These are phyloP conservation scores for Salvator merianae DNA, from an alignment of 2,113 vertebrate species.

Conservation along the genomic window DNA sequence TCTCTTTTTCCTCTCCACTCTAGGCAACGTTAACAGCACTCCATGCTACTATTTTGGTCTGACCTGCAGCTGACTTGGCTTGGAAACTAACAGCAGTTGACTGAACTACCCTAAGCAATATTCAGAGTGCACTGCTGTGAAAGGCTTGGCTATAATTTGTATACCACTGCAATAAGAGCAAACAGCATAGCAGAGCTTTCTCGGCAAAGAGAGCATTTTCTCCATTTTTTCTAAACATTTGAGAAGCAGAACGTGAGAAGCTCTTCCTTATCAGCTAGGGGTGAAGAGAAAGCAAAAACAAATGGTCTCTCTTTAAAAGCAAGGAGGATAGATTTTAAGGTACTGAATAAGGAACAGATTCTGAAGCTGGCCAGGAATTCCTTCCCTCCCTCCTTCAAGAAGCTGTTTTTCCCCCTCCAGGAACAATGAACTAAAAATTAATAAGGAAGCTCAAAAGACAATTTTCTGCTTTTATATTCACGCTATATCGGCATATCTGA, in stretches of 20 bases:
- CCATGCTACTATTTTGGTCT: neutral
- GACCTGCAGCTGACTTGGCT: neutral
- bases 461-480: neutral
- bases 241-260: neutral
- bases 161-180: neutral
- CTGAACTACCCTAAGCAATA: neutral
- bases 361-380: neutral
- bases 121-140: neutral
- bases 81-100: conserved; percentile 29
- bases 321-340: neutral
- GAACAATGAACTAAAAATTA: neutral
- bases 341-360: neutral
- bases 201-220: neutral
- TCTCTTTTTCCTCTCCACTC: rapidly evolving
- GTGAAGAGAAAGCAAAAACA: neutral
- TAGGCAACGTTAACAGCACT: neutral
- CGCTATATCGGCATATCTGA: no score
- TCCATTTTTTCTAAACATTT: neutral
- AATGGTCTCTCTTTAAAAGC: neutral
- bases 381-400: neutral
- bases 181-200: neutral
- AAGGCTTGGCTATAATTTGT: neutral
- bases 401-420: neutral
- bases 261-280: neutral
- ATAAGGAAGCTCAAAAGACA: neutral